These are phyloP conservation scores for Sympetrum striolatum DNA, from an alignment of 2,888 invertebrate species.

Conservation along the genomic window DNA sequence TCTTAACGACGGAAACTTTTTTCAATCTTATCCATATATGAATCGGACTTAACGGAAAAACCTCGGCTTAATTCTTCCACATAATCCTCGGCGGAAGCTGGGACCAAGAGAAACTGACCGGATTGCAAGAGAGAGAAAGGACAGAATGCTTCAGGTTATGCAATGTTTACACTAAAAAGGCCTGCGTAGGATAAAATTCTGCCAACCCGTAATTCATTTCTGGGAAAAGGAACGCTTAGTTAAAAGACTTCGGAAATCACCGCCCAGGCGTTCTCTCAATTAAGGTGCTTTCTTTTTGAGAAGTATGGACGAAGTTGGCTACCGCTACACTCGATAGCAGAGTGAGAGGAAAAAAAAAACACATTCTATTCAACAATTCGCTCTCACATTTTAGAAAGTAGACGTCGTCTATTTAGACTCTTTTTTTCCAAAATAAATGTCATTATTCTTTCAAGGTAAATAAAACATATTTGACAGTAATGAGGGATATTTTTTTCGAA, in stretches of 20 bases:
- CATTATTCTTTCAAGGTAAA: background rate
- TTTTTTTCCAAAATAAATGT: background rate
- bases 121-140: background rate
- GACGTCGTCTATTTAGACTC: background rate
- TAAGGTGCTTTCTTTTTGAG: constrained; percentile 12
- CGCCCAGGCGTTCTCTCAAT: background rate
- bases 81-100: background rate
- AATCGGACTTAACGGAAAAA: background rate
- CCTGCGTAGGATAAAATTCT: background rate
- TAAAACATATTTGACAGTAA: background rate
- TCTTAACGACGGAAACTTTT: background rate
- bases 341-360: background rate
- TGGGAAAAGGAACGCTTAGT: background rate
- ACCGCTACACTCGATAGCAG: background rate
- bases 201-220: background rate
- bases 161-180: background rate
- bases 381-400: constrained; percentile 41
- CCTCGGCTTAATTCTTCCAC: background rate
- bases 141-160: background rate
- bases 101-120: background rate
- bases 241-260: background rate
- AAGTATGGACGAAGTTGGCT: background rate
- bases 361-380: background rate
- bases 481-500: too few species aligned
- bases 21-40: background rate